These are phyloP conservation scores for Eucera pruinosa DNA, from an alignment of 2,888 invertebrate genomes.

Conservation along the genomic window DNA sequence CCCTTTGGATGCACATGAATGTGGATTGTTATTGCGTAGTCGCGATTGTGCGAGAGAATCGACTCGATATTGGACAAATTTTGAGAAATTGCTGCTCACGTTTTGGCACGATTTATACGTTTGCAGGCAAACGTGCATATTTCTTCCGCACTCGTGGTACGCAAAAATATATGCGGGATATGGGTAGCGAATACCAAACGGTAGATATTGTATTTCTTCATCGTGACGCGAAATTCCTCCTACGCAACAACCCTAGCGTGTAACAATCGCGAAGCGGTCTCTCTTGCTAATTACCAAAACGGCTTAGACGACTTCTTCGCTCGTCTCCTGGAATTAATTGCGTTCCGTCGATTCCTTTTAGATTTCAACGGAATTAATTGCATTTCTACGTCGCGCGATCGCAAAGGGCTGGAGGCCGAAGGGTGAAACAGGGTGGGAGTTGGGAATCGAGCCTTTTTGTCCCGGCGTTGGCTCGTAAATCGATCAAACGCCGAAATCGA, in stretches of 20 bases:
- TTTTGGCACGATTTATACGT: background rate
- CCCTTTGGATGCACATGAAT: background rate
- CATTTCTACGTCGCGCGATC: slow-evolving; percentile 65
- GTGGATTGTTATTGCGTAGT: background rate
- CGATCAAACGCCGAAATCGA: slow-evolving; percentile 74
- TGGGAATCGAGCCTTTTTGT: slow-evolving; percentile 45
- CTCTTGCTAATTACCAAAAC: slow-evolving; percentile 66
- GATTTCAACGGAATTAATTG: slow-evolving; percentile 70
- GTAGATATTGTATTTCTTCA: background rate
- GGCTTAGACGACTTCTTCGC: slow-evolving; percentile 57
- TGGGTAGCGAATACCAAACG: background rate
- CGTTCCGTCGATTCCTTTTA: slow-evolving; percentile 66
- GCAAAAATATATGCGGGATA: no score
- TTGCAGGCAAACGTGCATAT: no score
- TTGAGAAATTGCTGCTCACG: background rate
- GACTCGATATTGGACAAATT: background rate
- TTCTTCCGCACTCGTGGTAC: background rate
- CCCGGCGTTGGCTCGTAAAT: slow-evolving; percentile 70
- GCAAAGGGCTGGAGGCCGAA: slow-evolving; percentile 16
- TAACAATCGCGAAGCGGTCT: slow-evolving; percentile 49
- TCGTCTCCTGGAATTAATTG: slow-evolving; percentile 66
- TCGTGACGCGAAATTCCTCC: background rate
- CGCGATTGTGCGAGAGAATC: background rate
- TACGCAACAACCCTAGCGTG: slow-evolving; percentile 15
- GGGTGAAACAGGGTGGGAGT: background rate